Evolutionary conservation across 1,140 invertebrate genomes (phyloP), one percentile per base, ranked within the genome.

Genomic region (Diprion similis): DNA sequence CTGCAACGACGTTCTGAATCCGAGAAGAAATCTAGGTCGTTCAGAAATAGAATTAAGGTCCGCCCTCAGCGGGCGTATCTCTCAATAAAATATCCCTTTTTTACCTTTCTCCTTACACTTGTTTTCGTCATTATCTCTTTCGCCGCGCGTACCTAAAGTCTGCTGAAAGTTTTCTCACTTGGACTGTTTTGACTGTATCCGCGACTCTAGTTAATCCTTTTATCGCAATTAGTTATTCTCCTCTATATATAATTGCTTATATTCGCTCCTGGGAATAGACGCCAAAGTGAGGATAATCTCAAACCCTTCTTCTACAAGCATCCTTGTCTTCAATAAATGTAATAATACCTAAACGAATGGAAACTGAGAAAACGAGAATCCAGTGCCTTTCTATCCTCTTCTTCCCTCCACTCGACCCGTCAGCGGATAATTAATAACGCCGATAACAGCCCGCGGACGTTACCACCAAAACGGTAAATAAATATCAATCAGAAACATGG

Each of bases 1-100:
- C 24, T 18, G 24, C 11, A 45, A 10, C 66, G 73, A 71, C 46
- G 51, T 48, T 67, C 78, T 79, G 78, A 83, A 80, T 78, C 75
- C 76, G 82, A 77, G 75, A 78, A 78, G 78, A 80, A 81, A 86
- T 85, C 84, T 86, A 78, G 85, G 85, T 86, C 85, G 83, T 86
- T 81, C 82, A 80, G 78, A 86, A 86, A 86, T 85, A 86, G 80
- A 80, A 80, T 75, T 78, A 79, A 75, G 81, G 84, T 86, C 84
- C 82, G 46, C 46, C 73, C 65, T 75, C 66, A 78, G 77, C 76
- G 77, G 77, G 73, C 73, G 68, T 46, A 72, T 78, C 73, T 76
- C 78, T 78, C 78, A 80, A 79, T 78, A 79, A 81, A 80, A 78
- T 77, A 79, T 81, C 74, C 73, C 78, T 74, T 71, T 71, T 77